Conservation (phyloP, 2,113 vertebrate species). For the Amia ocellicauda region DNA sequence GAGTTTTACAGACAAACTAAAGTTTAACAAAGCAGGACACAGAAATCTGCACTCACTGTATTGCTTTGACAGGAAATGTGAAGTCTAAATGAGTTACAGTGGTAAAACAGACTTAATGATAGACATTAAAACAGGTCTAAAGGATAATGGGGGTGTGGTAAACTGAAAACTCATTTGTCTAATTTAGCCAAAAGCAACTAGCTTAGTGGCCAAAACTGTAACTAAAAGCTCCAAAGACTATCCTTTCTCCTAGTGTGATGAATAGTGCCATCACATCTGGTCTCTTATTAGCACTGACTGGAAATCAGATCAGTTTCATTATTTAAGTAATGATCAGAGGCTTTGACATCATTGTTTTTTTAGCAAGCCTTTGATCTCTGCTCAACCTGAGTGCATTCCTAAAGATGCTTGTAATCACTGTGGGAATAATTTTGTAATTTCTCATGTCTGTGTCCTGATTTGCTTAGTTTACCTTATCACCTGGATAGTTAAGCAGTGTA, state of each 20-base stretch:
- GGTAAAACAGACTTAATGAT: neutral
- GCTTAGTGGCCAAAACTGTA: conserved; percentile 8
- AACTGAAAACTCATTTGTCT: neutral
- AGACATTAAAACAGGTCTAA: neutral
- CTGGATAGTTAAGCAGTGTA: conserved; percentile 1
- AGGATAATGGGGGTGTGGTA: neutral
- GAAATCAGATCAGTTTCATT: conserved; percentile 19
- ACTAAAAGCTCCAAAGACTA: conserved; percentile 5
- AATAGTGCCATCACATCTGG: conserved; percentile 19
- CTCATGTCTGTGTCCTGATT: neutral
- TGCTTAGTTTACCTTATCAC: conserved; percentile 1
- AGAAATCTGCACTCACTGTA: too few relatives aligned
- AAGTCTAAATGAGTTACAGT: neutral
- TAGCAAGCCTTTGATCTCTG: conserved; percentile 9
- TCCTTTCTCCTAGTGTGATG: neutral
- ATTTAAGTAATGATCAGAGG: conserved; percentile 11
- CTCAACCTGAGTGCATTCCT: neutral
- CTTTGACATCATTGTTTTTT: conserved; percentile 13
- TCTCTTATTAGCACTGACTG: conserved; percentile 9
- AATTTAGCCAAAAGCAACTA: conserved; percentile 6
- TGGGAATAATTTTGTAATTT: conserved; percentile 3
- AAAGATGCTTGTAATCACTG: conserved; percentile 5
- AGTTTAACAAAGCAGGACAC: too few relatives aligned
- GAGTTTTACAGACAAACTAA: too few relatives aligned
- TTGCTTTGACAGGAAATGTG: neutral